These are phyloP conservation scores for Ochotona curzoniae DNA, from an alignment of 2,113 vertebrate species.

Conservation along the genomic window DNA sequence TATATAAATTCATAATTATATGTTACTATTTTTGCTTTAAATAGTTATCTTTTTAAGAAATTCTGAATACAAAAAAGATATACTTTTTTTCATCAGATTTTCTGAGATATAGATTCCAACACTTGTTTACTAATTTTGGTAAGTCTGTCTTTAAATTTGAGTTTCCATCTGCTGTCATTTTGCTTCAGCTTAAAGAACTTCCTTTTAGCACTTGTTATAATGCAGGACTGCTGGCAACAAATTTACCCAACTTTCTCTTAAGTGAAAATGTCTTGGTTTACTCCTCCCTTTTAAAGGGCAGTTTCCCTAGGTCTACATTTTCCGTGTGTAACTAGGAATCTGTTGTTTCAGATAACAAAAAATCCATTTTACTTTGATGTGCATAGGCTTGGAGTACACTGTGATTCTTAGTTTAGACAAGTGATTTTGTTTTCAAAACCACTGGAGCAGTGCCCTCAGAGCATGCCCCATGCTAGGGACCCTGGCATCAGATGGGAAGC, in stretches of 20 bases:
- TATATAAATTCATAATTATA: not conserved
- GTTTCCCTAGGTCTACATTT: not conserved
- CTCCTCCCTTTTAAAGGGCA: not conserved
- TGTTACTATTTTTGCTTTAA: constrained; percentile 4
- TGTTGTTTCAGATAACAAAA: not conserved
- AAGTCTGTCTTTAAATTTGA: not conserved
- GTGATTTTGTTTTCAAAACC: not conserved
- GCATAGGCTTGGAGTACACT: not conserved
- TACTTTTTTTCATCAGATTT: not conserved
- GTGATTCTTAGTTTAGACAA: not conserved
- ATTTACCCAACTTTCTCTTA: not conserved
- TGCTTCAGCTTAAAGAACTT: not conserved
- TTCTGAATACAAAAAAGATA: not conserved
- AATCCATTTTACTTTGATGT: not conserved
- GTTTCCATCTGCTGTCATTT: not conserved
- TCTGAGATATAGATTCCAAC: not conserved
- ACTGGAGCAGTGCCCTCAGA: no score
- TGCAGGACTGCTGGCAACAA: not conserved
- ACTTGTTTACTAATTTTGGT: not conserved
- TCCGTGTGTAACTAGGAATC: no score
- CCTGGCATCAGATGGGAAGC: no score
- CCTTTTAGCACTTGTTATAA: not conserved
- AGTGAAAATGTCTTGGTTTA: constrained; percentile 16
- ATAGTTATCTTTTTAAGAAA: not conserved
- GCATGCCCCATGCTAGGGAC: no score